Evolutionary conservation across 1,140 invertebrate genomes (phyloP).

Genomic region (Lasioglossum baleicum): DNA sequence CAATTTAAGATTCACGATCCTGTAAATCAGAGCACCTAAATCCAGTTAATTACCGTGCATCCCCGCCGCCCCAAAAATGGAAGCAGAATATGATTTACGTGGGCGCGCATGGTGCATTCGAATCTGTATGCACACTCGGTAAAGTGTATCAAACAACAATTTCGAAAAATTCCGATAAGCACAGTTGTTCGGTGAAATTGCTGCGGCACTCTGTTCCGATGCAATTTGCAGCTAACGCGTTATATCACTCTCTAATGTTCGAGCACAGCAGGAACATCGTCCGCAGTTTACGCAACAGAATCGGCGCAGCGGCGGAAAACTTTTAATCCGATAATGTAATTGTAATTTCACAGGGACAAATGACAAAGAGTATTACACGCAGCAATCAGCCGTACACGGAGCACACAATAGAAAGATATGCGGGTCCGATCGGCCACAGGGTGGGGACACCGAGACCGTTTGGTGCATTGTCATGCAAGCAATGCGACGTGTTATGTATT

Average conservation of each 20-base stretch:
- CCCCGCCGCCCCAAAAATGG: too few species aligned
- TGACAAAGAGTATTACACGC: constrained; percentile 70
- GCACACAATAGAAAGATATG: constrained; percentile 72
- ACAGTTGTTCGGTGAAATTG: too few species aligned
- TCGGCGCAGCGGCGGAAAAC: constrained; percentile 32
- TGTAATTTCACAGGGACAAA: constrained; percentile 61
- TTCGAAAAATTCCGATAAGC: too few species aligned
- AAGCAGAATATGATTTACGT: too few species aligned
- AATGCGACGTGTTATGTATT: constrained; percentile 75
- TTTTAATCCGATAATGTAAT: constrained; percentile 50
- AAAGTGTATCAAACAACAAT: too few species aligned
- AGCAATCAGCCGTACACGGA: constrained; percentile 62
- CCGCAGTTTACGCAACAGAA: not conserved
- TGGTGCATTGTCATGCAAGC: constrained; percentile 72
- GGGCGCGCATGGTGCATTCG: too few species aligned
- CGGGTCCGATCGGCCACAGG: constrained; percentile 49
- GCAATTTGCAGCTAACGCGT: not conserved
- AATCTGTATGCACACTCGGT: too few species aligned
- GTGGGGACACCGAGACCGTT: constrained; percentile 26
- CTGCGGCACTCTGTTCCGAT: too few species aligned
- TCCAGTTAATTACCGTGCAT: too few species aligned
- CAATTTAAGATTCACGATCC: too few species aligned
- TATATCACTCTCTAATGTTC: not conserved
- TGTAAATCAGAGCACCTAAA: too few species aligned
- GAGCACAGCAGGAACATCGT: not conserved